phyloP scores from a whole-genome alignment of 2,888 invertebrate species.

The Meandrusa payeni region DNA sequence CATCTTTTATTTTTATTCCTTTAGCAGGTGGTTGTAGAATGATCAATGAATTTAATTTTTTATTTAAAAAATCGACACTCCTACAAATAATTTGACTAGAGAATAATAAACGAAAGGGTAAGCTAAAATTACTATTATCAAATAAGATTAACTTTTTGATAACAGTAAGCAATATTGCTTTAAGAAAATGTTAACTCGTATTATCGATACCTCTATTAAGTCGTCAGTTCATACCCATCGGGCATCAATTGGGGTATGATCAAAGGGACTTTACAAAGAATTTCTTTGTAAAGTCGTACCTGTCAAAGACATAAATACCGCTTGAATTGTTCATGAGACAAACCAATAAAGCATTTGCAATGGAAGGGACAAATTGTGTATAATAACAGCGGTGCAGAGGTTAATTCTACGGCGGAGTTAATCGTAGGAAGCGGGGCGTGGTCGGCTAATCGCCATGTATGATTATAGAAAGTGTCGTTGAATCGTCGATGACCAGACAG shows the following conservation, averaged over 20 bases:
- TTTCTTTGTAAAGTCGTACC: constrained; percentile 19
- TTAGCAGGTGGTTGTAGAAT: too few relatives aligned
- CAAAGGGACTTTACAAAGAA: constrained; percentile 17
- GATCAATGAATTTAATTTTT: too few relatives aligned
- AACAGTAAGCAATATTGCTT: too few relatives aligned
- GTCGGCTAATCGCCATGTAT: constrained; percentile 32
- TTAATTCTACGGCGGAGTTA: constrained; percentile 35
- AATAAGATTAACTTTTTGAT: too few relatives aligned
- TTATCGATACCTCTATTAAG: constrained; percentile 1
- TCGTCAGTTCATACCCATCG: neutral
- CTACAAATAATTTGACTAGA: too few relatives aligned
- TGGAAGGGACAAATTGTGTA: constrained; percentile 35
- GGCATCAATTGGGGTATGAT: constrained; percentile 8
- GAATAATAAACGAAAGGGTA: too few relatives aligned
- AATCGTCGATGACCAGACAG: constrained; percentile 36
- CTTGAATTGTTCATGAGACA: constrained; percentile 29
- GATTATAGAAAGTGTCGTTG: constrained; percentile 48
- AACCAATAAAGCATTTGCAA: constrained; percentile 31
- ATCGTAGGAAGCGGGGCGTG: constrained; percentile 30
- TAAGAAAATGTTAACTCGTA: too few relatives aligned
- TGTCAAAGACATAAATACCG: constrained; percentile 24
- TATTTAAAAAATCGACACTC: too few relatives aligned
- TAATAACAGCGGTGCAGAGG: constrained; percentile 35
- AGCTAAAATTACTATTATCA: too few relatives aligned
- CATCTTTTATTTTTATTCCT: too few relatives aligned